Evolutionary conservation across 23 tunicate species (phyloP).

Genomic region (Trididemnum miniatum): DNA sequence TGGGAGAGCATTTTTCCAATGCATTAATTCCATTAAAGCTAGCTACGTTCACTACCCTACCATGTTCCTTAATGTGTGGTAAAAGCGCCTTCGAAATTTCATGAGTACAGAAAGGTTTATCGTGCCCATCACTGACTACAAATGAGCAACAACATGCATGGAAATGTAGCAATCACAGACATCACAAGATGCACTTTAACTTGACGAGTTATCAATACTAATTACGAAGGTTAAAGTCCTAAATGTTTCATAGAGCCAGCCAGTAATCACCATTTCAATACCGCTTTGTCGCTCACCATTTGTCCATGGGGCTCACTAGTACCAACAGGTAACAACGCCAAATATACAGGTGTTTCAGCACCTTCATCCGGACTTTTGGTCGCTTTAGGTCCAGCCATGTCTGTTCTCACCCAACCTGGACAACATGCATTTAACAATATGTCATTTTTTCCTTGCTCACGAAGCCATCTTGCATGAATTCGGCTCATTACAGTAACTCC

Average conservation of each 20-base stretch:
- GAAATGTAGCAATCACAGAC: too few relatives aligned
- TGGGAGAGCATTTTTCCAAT: conserved; percentile 42
- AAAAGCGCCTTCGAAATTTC: conserved; percentile 36
- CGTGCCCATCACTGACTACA: too few relatives aligned
- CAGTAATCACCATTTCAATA: conserved; percentile 44
- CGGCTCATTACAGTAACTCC: conserved; percentile 52
- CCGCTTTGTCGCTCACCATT: conserved; percentile 24
- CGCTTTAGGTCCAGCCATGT: conserved; percentile 63
- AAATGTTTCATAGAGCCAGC: too few relatives aligned
- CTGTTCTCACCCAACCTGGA: conserved; percentile 74
- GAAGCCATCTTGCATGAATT: conserved; percentile 32
- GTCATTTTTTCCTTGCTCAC: conserved; percentile 25
- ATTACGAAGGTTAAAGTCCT: too few relatives aligned
- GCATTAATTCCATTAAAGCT: conserved; percentile 16
- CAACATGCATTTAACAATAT: conserved; percentile 66
- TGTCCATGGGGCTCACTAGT: conserved; percentile 55
- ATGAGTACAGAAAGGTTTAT: too few relatives aligned
- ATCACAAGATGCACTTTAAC: too few relatives aligned
- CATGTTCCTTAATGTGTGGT: conserved; percentile 46
- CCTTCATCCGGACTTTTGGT: conserved; percentile 65
- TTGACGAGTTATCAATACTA: too few relatives aligned
- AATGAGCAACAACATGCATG: too few relatives aligned
- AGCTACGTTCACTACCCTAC: conserved; percentile 53
- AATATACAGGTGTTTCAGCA: conserved; percentile 46
- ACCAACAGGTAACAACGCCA: conserved; percentile 59